A percentile compares a stretch with the other conserved stretches of the same genome.
phyloP scores from a whole-genome alignment of 2,888 invertebrate genomes.

The Polyommatus icarus region DNA sequence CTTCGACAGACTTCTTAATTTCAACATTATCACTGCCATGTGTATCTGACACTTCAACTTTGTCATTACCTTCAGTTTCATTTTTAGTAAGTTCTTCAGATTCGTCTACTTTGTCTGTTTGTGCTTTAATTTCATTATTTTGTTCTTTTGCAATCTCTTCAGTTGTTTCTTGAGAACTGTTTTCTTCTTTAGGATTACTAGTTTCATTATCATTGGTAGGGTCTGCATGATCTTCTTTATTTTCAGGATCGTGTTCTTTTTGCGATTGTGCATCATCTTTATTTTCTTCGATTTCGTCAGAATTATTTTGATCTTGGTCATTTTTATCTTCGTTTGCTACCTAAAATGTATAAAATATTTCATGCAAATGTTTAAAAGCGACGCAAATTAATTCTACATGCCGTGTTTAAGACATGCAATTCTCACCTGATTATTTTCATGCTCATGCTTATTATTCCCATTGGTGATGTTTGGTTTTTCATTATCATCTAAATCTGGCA shows the following conservation, averaged over 20 bases:
- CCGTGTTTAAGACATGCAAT: conserved; percentile 55
- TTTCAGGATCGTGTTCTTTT: not conserved
- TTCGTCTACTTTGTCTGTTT: conserved; percentile 40
- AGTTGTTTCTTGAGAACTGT: conserved; percentile 18
- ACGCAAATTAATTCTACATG: conserved; percentile 64
- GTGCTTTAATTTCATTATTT: conserved; percentile 39
- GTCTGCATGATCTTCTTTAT: conserved; percentile 27
- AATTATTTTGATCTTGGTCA: conserved; percentile 28
- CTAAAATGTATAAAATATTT: conserved; percentile 72
- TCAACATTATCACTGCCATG: conserved; percentile 38
- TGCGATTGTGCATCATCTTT: conserved; percentile 31
- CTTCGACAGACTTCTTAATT: conserved; percentile 39
- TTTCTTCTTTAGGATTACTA: conserved; percentile 39
- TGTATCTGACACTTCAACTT: conserved; percentile 39
- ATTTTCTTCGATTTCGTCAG: conserved; percentile 34
- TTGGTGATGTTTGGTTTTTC: conserved; percentile 46
- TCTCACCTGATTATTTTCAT: conserved; percentile 61
- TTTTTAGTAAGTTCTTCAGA: conserved; percentile 39
- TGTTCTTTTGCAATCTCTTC: conserved; percentile 34
- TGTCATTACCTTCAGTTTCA: conserved; percentile 37
- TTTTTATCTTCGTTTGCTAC: conserved; percentile 42
- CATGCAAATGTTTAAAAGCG: conserved; percentile 77
- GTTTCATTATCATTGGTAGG: conserved; percentile 46
- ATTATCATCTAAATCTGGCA: conserved; percentile 67
- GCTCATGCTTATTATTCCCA: conserved; percentile 44